A percentile compares a stretch with the other conserved stretches of the same genome.
Evolutionary conservation across 2,113 vertebrate genomes (phyloP).

Genomic region (Progne subis): DNA sequence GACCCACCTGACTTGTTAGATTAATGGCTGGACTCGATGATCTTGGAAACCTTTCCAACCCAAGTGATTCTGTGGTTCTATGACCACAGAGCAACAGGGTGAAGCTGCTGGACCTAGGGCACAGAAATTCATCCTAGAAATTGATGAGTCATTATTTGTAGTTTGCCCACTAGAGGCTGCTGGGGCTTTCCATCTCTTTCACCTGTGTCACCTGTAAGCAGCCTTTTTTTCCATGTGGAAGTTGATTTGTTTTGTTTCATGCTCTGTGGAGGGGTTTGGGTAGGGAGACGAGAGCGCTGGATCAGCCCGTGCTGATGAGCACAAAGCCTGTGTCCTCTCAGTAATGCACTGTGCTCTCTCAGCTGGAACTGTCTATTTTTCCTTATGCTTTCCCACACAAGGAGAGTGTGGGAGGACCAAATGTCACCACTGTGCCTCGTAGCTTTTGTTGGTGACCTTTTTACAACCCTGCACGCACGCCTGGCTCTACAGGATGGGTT

Average conservation of each 20-base stretch:
- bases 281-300: not conserved
- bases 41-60: not conserved
- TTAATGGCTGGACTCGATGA: not conserved
- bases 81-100: not conserved
- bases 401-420: slow-evolving; percentile 36
- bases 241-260: not conserved
- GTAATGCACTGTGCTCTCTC: not conserved
- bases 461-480: accelerated
- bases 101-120: accelerated
- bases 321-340: not conserved
- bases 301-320: not conserved
- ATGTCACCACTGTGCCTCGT: slow-evolving; percentile 6
- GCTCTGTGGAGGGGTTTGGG: not conserved
- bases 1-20: no score
- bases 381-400: not conserved
- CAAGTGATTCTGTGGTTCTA: not conserved
- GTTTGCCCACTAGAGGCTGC: not conserved
- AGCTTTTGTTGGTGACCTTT: slow-evolving; percentile 9
- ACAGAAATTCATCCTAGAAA: not conserved
- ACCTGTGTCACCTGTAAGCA: not conserved
- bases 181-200: not conserved
- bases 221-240: not conserved
- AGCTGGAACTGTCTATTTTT: not conserved
- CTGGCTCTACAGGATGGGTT: not conserved
- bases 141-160: not conserved